A percentile compares a stretch with the other conserved stretches of the same genome.
phyloP scores from a whole-genome alignment of 2,113 vertebrate genomes.

The Dromas ardeola region DNA sequence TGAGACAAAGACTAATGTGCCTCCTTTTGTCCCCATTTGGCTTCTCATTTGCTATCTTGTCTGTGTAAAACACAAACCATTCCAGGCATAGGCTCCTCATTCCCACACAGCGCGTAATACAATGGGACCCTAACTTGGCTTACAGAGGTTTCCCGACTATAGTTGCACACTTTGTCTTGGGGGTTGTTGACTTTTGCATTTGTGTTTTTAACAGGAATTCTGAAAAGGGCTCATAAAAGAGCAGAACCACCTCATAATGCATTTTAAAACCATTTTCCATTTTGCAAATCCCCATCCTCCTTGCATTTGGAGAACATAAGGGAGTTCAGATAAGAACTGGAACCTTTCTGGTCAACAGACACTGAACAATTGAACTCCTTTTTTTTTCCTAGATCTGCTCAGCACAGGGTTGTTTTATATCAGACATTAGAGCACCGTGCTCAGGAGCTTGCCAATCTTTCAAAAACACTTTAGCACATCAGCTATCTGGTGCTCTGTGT shows the following conservation, averaged over 20 bases:
- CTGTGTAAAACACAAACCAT: background rate
- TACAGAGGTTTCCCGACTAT: background rate
- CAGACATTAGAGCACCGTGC: background rate
- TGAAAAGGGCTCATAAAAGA: background rate
- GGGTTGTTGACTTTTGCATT: background rate
- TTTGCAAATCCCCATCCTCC: background rate
- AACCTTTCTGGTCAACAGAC: background rate
- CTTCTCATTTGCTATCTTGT: background rate
- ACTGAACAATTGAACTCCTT: background rate
- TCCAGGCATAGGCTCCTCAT: background rate
- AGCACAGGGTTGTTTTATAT: background rate
- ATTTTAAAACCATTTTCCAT: background rate
- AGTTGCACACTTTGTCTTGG: background rate
- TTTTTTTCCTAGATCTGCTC: background rate
- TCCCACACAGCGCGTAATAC: background rate
- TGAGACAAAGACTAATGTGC: background rate
- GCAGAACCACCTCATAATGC: background rate
- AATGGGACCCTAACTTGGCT: background rate
- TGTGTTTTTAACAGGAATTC: background rate
- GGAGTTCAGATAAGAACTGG: background rate
- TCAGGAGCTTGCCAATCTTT: background rate
- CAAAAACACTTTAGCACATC: background rate
- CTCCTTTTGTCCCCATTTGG: background rate
- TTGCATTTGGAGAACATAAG: background rate
- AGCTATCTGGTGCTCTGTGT: background rate